Evolutionary conservation across 1,140 invertebrate species (phyloP).

Genomic region (Listronotus bonariensis): DNA sequence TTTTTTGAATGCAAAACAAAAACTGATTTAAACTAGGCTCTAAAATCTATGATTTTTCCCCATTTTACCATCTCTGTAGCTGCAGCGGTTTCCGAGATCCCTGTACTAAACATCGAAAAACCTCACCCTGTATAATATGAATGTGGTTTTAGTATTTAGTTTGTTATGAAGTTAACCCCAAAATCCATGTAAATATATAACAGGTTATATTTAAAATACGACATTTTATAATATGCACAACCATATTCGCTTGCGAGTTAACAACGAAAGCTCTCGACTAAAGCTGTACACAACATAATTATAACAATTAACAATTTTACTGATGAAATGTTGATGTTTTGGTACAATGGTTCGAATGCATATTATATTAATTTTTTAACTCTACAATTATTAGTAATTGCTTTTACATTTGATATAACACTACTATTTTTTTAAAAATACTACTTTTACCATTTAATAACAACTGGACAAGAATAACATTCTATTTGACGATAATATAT

Average conservation of each 20-base stretch:
- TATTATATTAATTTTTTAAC: slow-evolving; percentile 47
- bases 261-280: slow-evolving; percentile 43
- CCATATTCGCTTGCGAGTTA: slow-evolving; percentile 45
- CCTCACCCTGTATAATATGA: too few species aligned
- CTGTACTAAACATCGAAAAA: too few species aligned
- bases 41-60: too few species aligned
- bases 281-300: slow-evolving; percentile 54
- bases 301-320: slow-evolving; percentile 51
- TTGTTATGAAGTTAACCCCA: neutral
- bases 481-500: too few species aligned
- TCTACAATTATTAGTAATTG: slow-evolving; percentile 30
- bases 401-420: slow-evolving; percentile 32
- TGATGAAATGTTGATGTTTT: slow-evolving; percentile 40
- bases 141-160: too few species aligned
- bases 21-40: too few species aligned
- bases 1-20: too few species aligned
- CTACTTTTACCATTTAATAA: neutral
- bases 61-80: too few species aligned
- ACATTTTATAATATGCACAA: slow-evolving; percentile 53
- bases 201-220: slow-evolving; percentile 41
- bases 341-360: slow-evolving; percentile 52
- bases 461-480: too few species aligned
- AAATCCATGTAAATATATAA: slow-evolving; percentile 5
- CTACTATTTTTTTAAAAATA: slow-evolving; percentile 14
- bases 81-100: too few species aligned